Evolutionary conservation across 2,888 invertebrate species (phyloP).

Genomic region (Drosophila picticornis): DNA sequence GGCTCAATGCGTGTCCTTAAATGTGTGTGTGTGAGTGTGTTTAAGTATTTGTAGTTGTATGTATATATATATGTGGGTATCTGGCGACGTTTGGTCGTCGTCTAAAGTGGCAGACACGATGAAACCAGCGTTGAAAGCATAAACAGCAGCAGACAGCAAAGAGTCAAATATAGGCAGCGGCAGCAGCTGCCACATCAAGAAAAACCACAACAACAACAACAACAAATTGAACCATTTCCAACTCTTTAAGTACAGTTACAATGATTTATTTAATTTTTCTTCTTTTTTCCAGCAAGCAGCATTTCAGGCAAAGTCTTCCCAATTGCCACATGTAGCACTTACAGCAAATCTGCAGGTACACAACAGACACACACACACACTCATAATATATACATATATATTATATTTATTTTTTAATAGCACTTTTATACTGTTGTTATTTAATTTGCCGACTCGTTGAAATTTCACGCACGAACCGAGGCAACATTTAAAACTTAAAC

Average conservation of each 20-base stretch:
- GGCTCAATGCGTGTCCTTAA: conserved; percentile 27
- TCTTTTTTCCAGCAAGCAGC: conserved; percentile 44
- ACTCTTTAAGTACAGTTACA: conserved; percentile 51
- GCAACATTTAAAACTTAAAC: conserved; percentile 3
- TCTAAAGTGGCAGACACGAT: conserved; percentile 36
- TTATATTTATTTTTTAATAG: too few species aligned
- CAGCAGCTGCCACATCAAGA: conserved; percentile 22
- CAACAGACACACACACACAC: conserved; percentile 6
- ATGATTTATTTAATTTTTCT: conserved; percentile 14
- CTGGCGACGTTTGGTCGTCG: conserved; percentile 51
- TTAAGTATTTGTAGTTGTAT: conserved; percentile 6
- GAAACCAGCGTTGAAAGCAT: conserved; percentile 46
- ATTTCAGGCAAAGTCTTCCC: conserved; percentile 10
- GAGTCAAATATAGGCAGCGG: conserved; percentile 13
- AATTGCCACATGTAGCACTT: conserved; percentile 19
- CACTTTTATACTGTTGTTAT: conserved; percentile 7
- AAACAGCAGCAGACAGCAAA: conserved; percentile 38
- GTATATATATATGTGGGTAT: conserved; percentile 8
- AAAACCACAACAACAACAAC: conserved; percentile 7
- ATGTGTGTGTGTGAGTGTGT: conserved; percentile 5
- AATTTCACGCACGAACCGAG: conserved; percentile 21
- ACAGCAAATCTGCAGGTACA: conserved; percentile 18
- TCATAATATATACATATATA: conserved; percentile 14
- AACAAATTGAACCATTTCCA: conserved; percentile 23
- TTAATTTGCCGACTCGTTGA: conserved; percentile 12